Conservation (phyloP, 2,888 invertebrate genomes). For the Epinotia demarniana region DNA sequence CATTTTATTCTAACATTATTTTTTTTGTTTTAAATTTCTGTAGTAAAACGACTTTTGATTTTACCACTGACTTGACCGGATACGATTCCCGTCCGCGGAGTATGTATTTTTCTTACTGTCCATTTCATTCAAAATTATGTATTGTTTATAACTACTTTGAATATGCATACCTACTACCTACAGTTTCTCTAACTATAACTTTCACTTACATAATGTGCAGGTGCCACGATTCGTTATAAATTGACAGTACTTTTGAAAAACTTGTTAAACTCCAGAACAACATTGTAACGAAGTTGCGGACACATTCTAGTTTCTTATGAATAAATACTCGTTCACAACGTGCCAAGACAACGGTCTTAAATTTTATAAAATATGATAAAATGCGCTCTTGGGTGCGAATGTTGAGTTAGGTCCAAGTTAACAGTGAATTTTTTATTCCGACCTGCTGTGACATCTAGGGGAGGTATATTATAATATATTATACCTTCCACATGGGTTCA, state of each 20-base stretch:
- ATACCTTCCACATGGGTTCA: too few species aligned
- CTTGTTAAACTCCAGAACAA: conserved; percentile 37
- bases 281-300: conserved; percentile 36
- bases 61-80: too few species aligned
- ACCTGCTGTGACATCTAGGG: neutral
- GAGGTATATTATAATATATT: too few species aligned
- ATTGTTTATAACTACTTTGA: too few species aligned
- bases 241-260: conserved; percentile 28
- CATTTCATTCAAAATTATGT: too few species aligned
- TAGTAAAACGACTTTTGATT: too few species aligned
- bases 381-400: conserved; percentile 49
- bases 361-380: conserved; percentile 57
- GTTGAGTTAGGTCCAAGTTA: conserved; percentile 36
- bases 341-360: conserved; percentile 51
- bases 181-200: too few species aligned
- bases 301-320: conserved; percentile 41
- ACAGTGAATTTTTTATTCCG: neutral
- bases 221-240: conserved; percentile 1
- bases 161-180: too few species aligned
- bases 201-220: neutral
- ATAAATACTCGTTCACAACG: conserved; percentile 45
- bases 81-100: too few species aligned
- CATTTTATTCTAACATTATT: too few species aligned
- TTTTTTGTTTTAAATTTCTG: too few species aligned
- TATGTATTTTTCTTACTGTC: too few species aligned